phyloP scores from a whole-genome alignment of 1,140 invertebrate species.

The Musca vetustissima region DNA sequence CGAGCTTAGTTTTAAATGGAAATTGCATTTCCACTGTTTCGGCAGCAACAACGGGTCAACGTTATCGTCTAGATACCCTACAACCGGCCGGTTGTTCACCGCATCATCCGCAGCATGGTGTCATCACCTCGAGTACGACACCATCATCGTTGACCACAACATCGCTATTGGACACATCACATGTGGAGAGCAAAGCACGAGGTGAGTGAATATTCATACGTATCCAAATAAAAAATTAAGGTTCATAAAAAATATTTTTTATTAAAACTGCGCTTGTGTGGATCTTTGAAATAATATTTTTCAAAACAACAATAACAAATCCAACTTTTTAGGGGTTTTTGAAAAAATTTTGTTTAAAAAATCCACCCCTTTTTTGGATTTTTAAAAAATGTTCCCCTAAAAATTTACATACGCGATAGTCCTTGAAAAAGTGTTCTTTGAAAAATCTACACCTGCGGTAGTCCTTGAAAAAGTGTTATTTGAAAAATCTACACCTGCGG shows the following conservation, averaged over 20 bases:
- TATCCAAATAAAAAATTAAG: too few species aligned
- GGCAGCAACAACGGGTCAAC: slow-evolving; percentile 32
- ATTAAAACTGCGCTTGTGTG: slow-evolving; percentile 6
- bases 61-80: slow-evolving; percentile 47
- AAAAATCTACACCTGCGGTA: too few species aligned
- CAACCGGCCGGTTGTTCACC: slow-evolving; percentile 48
- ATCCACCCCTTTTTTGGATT: too few species aligned
- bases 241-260: background rate
- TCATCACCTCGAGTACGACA: slow-evolving; percentile 42
- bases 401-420: too few species aligned
- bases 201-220: slow-evolving; percentile 42
- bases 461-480: too few species aligned
- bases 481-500: too few species aligned
- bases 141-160: slow-evolving; percentile 28
- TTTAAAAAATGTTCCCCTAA: too few species aligned
- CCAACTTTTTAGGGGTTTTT: background rate
- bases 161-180: slow-evolving; percentile 35
- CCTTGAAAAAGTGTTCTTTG: too few species aligned
- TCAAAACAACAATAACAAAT: background rate
- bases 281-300: slow-evolving; percentile 1
- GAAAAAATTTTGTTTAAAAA: background rate
- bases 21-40: slow-evolving; percentile 47
- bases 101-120: slow-evolving; percentile 47
- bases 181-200: slow-evolving; percentile 42
- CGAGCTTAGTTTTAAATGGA: slow-evolving; percentile 45